Base-by-base conservation (phyloP, 2,797 vertebrate genomes). In the Oreochromis mossambicus region DNA sequence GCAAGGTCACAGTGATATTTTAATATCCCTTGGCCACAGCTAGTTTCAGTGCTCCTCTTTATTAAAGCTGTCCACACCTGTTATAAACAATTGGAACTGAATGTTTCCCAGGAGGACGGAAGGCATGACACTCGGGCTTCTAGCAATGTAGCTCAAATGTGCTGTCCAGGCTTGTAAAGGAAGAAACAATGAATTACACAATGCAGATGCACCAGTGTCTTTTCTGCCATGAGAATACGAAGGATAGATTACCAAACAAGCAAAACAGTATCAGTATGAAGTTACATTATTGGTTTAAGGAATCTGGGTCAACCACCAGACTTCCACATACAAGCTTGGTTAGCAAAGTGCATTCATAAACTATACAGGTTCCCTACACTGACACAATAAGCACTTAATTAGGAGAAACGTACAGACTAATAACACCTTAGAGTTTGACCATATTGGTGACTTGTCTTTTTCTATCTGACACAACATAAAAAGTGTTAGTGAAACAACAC, bases 41-140 rank as follows among this genome's bases (percentile, higher is more conserved):
- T 84, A 79, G 88, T 85, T 81, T 88, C 66, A 78, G 56, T 66
- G 82, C 84, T 91, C 80, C 82, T 90, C 85, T 89, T 90, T 89
- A 91, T 93, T 87, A 87, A 93, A 92, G 85, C 89, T 51, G 21
- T 76, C 91, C 85, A 89, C 95, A 96, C 94, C 95, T 96, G 95
- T 95, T 76, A 68, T 85, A 83, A 91, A 87, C 91, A 90, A 82
- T 78, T 84, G 82, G 82, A 76, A 61, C 43, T 17, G 50, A 86
- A 86, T 66, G 79, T 85, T 86, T 87, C 84, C 81, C 56, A 26
- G 55, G 77, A 83, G 86, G 82, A 14, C 48, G 21, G 55, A 61
- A 38, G 55, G 78, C 81, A 73, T 86, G 83, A 11, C 50, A 70
- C 51, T 48, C 41, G 3, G 3, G 61, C 38, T 26, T 51, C 77